These are phyloP conservation scores for Tetramorium alpestre DNA, from an alignment of 1,140 invertebrate genomes.

Conservation along the genomic window DNA sequence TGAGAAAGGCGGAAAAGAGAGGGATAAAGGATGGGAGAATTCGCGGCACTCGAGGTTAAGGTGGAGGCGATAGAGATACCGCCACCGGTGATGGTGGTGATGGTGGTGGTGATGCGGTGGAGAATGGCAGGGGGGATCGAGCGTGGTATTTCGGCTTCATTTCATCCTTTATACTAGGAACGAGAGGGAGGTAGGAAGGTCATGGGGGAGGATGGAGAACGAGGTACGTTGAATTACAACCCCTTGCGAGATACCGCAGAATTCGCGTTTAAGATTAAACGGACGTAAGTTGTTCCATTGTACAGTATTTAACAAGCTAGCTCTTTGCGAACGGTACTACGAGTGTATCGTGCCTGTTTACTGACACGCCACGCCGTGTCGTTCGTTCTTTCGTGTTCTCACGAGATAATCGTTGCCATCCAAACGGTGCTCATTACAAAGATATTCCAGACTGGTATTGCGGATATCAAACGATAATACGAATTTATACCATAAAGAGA, in stretches of 20 bases:
- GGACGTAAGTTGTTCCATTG: slow-evolving; percentile 83
- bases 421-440: neutral
- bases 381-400: slow-evolving; percentile 9
- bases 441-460: neutral
- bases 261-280: slow-evolving; percentile 85
- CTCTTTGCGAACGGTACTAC: slow-evolving; percentile 51
- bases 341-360: slow-evolving; percentile 15
- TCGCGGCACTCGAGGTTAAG: slow-evolving; percentile 72
- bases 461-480: neutral
- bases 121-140: slow-evolving; percentile 53
- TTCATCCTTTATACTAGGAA: slow-evolving; percentile 77
- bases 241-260: slow-evolving; percentile 85
- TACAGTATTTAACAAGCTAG: slow-evolving; percentile 74
- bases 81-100: neutral
- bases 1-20: slow-evolving; percentile 64
- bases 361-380: neutral
- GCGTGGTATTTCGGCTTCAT: slow-evolving; percentile 84
- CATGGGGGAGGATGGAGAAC: slow-evolving; percentile 58
- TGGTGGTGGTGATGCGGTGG: slow-evolving; percentile 60
- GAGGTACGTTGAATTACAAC: slow-evolving; percentile 82
- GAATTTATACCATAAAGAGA: neutral
- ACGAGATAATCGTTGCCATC: slow-evolving; percentile 8
- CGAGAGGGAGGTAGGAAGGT: slow-evolving; percentile 36
- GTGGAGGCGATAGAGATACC: slow-evolving; percentile 30
- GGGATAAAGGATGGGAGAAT: slow-evolving; percentile 53